These are phyloP conservation scores for Mercenaria mercenaria DNA, from an alignment of 1,140 invertebrate genomes.

Conservation along the genomic window DNA sequence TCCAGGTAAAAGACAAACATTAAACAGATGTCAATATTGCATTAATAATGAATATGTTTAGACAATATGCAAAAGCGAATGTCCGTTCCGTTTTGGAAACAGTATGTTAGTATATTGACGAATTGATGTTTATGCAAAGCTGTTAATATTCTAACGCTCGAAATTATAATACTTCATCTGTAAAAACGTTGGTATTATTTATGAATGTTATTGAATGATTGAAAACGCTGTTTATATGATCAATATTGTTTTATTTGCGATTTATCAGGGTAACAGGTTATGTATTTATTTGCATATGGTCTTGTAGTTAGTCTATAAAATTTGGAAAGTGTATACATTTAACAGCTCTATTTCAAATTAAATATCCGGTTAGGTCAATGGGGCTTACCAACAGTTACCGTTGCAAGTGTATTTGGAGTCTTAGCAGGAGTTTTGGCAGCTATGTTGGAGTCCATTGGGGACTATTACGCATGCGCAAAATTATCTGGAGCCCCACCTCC, in stretches of 20 bases:
- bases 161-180: no score
- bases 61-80: not conserved
- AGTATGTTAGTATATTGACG: not conserved
- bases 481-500: slow-evolving; percentile 92
- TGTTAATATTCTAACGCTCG: no score
- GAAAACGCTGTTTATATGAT: not conserved
- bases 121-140: not conserved
- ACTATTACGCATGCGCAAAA: slow-evolving; percentile 88
- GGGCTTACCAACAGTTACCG: slow-evolving; percentile 80
- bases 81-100: not conserved
- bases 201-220: no score
- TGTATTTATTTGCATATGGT: not conserved
- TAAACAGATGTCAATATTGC: not conserved
- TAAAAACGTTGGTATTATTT: no score
- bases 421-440: slow-evolving; percentile 80
- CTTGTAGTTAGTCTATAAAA: not conserved
- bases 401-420: slow-evolving; percentile 80
- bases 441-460: slow-evolving; percentile 83
- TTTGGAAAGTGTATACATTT: no score
- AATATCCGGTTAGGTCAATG: slow-evolving; percentile 76
- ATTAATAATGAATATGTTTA: not conserved
- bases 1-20: slow-evolving; percentile 87
- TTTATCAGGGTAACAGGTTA: not conserved
- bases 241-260: not conserved
- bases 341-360: not conserved